Base-by-base conservation (phyloP, 2,888 invertebrate genomes). In the Epistrophe grossulariae region DNA sequence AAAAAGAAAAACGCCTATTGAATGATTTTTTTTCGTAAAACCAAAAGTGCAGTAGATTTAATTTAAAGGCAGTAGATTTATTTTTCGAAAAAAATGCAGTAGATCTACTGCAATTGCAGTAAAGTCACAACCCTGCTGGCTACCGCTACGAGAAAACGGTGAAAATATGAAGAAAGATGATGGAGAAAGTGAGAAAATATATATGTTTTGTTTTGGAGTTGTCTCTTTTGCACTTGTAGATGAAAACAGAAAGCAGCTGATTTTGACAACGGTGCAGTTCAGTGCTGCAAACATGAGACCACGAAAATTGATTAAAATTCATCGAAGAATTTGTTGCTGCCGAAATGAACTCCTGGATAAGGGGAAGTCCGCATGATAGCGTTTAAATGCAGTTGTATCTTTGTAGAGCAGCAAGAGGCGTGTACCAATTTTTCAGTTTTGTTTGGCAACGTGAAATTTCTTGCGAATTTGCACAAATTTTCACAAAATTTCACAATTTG, bases 221-320 rank as follows among this genome's bases (percentile, higher is more conserved):
- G 24, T 83, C 83, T 79, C 79, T 40, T 57, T 87, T 87, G 31
- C 83, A 76, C 87, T 82, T 79, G 52, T 60, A 60, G 73, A 82
- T 79, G 57, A 82, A 78, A 88, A 88, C 88, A 88, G 80, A 88
- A 82, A 85, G 70, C 88, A 88, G 88, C 88, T 88, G 88, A 76
- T 84, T 88, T 85, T 88, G 88, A 88, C 88, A 85, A 76, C 62
- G 24, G 62, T 76, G 76, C 79, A 79, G 4, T 50, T 9, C 79
- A 83, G 74, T 40, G 4, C 71, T 59, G 59, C 28, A 35, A 81
- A 79, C 50, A 71, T 52, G 19, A 66, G 1, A 13, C 10, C 11
- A 31, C 28, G 17, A 48, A 66, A 66, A 31, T 10, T 4, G 19
- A 35, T 4, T 15, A 9, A 15, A 60, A 24, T 62, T 62, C 40